Conservation (phyloP, 2,113 vertebrate genomes). For the Glaucidium brasilianum region DNA sequence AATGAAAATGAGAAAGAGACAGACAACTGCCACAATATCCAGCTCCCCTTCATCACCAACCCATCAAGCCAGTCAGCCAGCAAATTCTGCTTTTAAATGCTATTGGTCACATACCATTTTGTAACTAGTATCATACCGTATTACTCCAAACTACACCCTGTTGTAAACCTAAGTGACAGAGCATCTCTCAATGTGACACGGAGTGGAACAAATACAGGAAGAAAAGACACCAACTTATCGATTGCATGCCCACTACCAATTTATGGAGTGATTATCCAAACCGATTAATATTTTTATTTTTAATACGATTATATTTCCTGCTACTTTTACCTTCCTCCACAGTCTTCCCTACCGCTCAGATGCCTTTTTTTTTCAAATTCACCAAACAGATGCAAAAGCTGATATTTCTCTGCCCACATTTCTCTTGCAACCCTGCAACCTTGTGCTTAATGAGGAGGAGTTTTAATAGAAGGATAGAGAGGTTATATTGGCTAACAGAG, state of each 20-base stretch:
- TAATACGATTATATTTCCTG: conserved; percentile 6
- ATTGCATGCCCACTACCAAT: background rate
- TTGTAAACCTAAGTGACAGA: background rate
- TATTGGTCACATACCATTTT: conserved; percentile 39
- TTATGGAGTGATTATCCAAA: background rate
- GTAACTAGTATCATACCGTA: conserved; percentile 31
- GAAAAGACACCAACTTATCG: background rate
- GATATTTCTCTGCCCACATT: conserved; percentile 49
- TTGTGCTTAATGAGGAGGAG: conserved; percentile 59
- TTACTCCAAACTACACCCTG: background rate
- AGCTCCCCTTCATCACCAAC: background rate
- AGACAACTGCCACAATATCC: background rate
- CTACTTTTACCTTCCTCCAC: background rate
- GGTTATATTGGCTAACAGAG: conserved; percentile 60
- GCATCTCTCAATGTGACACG: background rate
- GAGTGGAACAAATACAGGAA: background rate
- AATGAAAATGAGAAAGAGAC: conserved; percentile 2
- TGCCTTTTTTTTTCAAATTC: background rate
- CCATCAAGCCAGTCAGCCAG: background rate
- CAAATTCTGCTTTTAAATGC: conserved; percentile 14
- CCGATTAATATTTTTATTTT: conserved; percentile 2
- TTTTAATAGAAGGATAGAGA: conserved; percentile 61
- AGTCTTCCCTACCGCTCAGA: background rate
- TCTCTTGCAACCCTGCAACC: conserved; percentile 52
- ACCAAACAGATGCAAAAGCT: conserved; percentile 48